A percentile compares a stretch with the other conserved stretches of the same genome.
Conservation (phyloP, 2,113 vertebrate genomes). For the Pseudois nayaur region DNA sequence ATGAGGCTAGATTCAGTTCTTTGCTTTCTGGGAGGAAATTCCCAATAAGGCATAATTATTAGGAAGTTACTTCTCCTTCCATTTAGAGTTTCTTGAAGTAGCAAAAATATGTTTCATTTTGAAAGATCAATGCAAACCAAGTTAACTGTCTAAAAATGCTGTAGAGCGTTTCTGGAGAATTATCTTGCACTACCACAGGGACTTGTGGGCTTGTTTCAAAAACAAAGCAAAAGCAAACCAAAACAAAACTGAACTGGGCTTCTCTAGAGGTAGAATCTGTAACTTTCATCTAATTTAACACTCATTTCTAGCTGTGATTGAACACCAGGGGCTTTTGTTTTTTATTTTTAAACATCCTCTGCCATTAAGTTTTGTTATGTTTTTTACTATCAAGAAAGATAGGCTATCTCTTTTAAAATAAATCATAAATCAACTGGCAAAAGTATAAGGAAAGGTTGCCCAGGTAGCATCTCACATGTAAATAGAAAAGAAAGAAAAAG, state of each 20-base stretch:
- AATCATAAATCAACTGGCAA: slow-evolving; percentile 2
- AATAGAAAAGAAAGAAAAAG: not conserved
- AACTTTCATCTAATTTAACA: not conserved
- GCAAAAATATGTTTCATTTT: slow-evolving; percentile 60
- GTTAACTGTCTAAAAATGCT: slow-evolving; percentile 50
- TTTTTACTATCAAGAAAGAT: slow-evolving; percentile 24
- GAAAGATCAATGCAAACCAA: slow-evolving; percentile 44
- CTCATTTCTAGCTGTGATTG: not conserved
- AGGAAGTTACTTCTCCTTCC: slow-evolving; percentile 53
- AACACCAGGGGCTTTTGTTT: not conserved
- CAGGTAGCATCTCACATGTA: not conserved
- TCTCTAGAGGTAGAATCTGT: not conserved
- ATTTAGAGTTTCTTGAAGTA: slow-evolving; percentile 50
- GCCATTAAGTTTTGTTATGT: slow-evolving; percentile 1
- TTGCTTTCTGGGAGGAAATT: not conserved
- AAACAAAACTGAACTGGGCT: not conserved
- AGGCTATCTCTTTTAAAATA: slow-evolving; percentile 33
- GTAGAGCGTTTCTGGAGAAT: slow-evolving; percentile 8
- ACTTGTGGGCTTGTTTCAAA: not conserved
- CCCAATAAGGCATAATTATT: slow-evolving; percentile 41
- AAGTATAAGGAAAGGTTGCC: not conserved
- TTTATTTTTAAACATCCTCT: not conserved
- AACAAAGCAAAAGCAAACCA: slow-evolving; percentile 19
- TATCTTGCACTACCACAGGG: not conserved
- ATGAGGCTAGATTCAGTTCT: not conserved